A percentile compares a stretch with the other conserved stretches of the same genome.
phyloP scores from a whole-genome alignment of 2,113 vertebrate genomes.

The Trematomus loennbergii region DNA sequence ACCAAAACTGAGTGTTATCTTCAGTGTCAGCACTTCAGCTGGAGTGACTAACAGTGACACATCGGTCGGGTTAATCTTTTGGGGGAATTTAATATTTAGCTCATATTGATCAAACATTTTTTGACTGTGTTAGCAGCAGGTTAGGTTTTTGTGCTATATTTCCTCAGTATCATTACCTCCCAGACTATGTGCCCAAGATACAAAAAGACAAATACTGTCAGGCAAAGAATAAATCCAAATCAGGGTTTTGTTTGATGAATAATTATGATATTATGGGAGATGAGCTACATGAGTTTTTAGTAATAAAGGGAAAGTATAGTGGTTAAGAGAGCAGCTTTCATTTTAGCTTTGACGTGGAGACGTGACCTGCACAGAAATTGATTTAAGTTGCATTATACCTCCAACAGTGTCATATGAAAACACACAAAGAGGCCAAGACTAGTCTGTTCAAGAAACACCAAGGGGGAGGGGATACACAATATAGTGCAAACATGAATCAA shows the following conservation, averaged over 20 bases:
- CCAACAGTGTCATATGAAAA: too few species aligned
- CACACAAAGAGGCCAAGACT: too few species aligned
- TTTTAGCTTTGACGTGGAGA: neutral
- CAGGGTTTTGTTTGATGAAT: neutral
- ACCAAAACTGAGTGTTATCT: conserved; percentile 15
- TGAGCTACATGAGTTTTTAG: neutral
- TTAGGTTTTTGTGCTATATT: neutral
- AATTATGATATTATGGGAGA: neutral
- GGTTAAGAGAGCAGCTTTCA: neutral
- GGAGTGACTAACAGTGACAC: neutral
- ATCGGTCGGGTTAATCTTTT: too few species aligned
- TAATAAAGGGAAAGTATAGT: neutral
- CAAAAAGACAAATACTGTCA: neutral
- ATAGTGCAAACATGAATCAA: too few species aligned
- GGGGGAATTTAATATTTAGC: neutral
- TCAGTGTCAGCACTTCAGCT: neutral
- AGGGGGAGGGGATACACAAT: too few species aligned
- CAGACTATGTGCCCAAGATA: too few species aligned
- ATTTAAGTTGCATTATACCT: neutral
- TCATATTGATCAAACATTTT: neutral
- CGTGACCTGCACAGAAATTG: neutral
- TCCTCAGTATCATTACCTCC: neutral
- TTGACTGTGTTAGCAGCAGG: neutral
- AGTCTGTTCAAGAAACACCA: neutral
- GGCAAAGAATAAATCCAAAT: neutral